These are phyloP conservation scores for Melipona bicolor DNA, from an alignment of 2,888 invertebrate genomes.

Conservation along the genomic window DNA sequence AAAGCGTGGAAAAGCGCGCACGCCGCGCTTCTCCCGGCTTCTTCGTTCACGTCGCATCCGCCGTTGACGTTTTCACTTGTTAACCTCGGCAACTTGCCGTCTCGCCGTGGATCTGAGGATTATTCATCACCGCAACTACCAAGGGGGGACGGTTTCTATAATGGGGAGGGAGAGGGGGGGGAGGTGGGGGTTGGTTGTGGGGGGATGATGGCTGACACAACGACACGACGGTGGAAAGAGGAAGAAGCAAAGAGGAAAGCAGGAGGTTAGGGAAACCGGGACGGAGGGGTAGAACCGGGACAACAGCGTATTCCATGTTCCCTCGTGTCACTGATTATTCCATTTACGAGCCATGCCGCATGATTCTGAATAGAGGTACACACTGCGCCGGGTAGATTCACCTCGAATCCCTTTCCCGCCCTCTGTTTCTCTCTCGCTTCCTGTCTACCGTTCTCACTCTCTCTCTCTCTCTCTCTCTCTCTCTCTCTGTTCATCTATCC, in stretches of 20 bases:
- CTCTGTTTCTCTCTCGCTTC: conserved; percentile 21
- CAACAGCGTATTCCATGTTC: conserved; percentile 77
- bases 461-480: conserved; percentile 22
- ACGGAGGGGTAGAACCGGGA: conserved; percentile 65
- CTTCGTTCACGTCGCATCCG: conserved; percentile 30
- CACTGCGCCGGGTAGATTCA: conserved; percentile 60
- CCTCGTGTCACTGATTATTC: conserved; percentile 81
- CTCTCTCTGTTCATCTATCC: conserved; percentile 10
- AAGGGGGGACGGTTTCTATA: conserved; percentile 71
- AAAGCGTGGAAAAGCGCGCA: conserved; percentile 33
- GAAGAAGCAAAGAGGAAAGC: conserved; percentile 54
- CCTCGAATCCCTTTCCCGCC: conserved; percentile 49
- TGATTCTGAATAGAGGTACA: conserved; percentile 77
- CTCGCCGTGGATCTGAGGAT: conserved; percentile 70
- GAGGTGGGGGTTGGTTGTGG: not conserved
- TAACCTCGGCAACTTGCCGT: conserved; percentile 73
- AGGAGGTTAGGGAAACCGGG: conserved; percentile 48
- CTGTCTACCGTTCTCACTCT: conserved; percentile 10
- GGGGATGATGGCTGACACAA: conserved; percentile 65
- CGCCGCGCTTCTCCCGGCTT: not conserved
- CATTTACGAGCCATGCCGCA: conserved; percentile 78
- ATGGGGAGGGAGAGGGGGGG: not conserved
- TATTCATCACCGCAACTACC: conserved; percentile 75
- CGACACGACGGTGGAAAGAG: conserved; percentile 38
- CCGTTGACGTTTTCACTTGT: conserved; percentile 69